phyloP scores from a whole-genome alignment of 2,888 invertebrate species.

The Archaeoteleia sp. region DNA sequence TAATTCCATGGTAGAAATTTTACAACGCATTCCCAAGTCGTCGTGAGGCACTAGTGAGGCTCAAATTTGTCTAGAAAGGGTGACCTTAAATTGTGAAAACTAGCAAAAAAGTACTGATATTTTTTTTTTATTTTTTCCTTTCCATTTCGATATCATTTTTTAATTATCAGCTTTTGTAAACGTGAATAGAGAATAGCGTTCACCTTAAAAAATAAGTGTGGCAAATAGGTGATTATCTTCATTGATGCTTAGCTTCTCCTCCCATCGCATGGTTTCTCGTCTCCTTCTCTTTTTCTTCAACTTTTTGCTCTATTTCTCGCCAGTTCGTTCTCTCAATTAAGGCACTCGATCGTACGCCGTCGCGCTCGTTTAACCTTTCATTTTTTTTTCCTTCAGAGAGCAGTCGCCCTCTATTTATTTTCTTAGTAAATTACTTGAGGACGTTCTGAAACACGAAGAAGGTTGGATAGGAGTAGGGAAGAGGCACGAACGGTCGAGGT shows the following conservation, averaged over 20 bases:
- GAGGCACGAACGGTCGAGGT: slow-evolving; percentile 51
- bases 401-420: slow-evolving; percentile 70
- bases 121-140: no score
- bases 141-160: no score
- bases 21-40: no score
- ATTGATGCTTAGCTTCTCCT: slow-evolving; percentile 4
- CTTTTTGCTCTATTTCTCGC: slow-evolving; percentile 40
- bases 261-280: slow-evolving; percentile 12
- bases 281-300: slow-evolving; percentile 7
- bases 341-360: slow-evolving; percentile 59
- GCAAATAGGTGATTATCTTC: not conserved
- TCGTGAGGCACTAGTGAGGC: no score
- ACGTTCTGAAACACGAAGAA: slow-evolving; percentile 67
- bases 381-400: slow-evolving; percentile 59
- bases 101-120: no score
- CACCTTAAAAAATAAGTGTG: not conserved
- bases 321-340: slow-evolving; percentile 57
- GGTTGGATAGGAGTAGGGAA: slow-evolving; percentile 37
- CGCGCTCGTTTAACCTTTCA: slow-evolving; percentile 66
- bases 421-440: slow-evolving; percentile 73
- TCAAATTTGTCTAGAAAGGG: no score
- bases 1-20: no score
- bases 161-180: no score
- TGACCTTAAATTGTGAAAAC: no score
- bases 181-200: no score